These are phyloP conservation scores for Diploscapter pachys DNA, from an alignment of 1,140 invertebrate genomes.

Conservation along the genomic window DNA sequence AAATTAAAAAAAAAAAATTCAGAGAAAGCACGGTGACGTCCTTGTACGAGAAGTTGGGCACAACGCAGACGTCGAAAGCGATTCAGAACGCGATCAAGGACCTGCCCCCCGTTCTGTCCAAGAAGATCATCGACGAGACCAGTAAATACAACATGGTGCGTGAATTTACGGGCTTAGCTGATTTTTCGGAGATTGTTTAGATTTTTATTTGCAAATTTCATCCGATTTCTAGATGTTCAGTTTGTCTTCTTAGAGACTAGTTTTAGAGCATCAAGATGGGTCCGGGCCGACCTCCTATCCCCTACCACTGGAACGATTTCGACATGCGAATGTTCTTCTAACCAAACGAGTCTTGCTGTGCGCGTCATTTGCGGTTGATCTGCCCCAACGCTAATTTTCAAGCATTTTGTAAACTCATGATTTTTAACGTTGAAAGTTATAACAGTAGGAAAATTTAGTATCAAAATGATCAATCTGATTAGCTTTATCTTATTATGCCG, in stretches of 20 bases:
- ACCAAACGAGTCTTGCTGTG: constrained; percentile 5
- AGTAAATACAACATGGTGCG: constrained; percentile 7
- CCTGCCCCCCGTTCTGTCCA: constrained; percentile 20
- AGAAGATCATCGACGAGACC: constrained; percentile 20
- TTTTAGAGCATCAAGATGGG: constrained; percentile 22
- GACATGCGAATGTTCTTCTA: constrained; percentile 31
- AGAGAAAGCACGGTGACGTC: not conserved
- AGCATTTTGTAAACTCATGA: too few relatives aligned
- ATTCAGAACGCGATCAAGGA: constrained; percentile 15
- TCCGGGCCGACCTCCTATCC: constrained; percentile 10
- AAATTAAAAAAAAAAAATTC: too few relatives aligned
- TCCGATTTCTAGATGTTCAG: not conserved
- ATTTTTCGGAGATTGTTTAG: not conserved
- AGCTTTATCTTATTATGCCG: too few relatives aligned
- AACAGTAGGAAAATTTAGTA: too few relatives aligned
- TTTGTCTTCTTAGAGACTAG: not conserved
- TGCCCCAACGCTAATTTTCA: too few relatives aligned
- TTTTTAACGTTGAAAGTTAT: too few relatives aligned
- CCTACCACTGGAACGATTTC: constrained; percentile 35
- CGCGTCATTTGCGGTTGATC: too few relatives aligned
- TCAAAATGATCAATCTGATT: too few relatives aligned
- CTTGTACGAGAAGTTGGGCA: constrained; percentile 17
- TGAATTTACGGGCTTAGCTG: not conserved
- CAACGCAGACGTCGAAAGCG: constrained; percentile 13
- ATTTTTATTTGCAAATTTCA: not conserved